Percentiles rank a stretch among this genome's conserved stretches.
phyloP scores from a whole-genome alignment of 2,797 vertebrate species.

The Tapirus indicus region DNA sequence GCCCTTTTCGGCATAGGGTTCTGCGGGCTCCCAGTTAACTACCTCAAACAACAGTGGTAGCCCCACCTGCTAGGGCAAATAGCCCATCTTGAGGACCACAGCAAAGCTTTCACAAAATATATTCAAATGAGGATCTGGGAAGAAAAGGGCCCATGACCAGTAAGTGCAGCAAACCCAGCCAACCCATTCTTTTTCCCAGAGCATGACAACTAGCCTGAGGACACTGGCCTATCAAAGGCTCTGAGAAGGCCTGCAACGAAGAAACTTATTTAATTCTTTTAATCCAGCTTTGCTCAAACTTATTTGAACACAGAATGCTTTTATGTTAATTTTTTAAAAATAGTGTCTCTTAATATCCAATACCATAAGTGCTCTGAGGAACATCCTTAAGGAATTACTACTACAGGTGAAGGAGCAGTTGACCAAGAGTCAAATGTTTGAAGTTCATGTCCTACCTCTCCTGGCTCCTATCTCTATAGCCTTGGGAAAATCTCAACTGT shows the following conservation, averaged over 20 bases:
- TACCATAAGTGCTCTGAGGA: neutral
- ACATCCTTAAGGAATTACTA: neutral
- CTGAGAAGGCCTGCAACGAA: neutral
- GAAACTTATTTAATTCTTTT: neutral
- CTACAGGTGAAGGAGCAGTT: neutral
- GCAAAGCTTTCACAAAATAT: neutral
- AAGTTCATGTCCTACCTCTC: neutral
- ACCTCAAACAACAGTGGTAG: neutral
- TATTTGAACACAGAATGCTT: neutral
- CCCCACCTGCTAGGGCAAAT: neutral
- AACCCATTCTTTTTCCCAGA: neutral
- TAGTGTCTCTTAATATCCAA: neutral
- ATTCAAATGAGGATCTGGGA: neutral
- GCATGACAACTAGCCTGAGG: neutral
- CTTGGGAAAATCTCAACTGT: neutral
- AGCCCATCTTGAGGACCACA: neutral
- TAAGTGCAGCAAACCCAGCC: too few species aligned
- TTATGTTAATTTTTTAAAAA: neutral
- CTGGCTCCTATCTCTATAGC: neutral
- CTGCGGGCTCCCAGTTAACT: neutral
- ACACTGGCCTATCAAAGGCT: neutral
- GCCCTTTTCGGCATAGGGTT: neutral
- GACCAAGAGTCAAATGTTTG: neutral
- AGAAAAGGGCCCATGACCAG: neutral
- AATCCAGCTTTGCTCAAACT: neutral